Evolutionary conservation across 2,113 vertebrate genomes (phyloP).

Genomic region (Podocnemis expansa): DNA sequence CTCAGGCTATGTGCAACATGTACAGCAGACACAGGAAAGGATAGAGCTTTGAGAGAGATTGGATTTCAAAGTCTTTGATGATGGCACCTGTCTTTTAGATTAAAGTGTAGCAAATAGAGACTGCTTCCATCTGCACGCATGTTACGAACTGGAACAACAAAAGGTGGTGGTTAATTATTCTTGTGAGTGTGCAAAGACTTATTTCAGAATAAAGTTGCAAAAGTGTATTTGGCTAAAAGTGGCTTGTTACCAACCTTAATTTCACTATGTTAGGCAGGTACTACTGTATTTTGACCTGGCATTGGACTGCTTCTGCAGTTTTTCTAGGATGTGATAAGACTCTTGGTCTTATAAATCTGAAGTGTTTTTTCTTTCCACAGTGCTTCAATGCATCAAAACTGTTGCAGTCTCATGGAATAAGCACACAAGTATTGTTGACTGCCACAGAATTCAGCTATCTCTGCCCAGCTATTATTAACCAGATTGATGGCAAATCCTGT

Average conservation of each 20-base stretch:
- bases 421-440: constrained; percentile 77
- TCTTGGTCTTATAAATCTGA: neutral
- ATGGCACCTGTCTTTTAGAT: neutral
- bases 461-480: constrained; percentile 94
- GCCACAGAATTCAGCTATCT: constrained; percentile 88
- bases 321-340: neutral
- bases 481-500: constrained; percentile 90
- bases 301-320: neutral
- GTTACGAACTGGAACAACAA: neutral
- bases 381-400: constrained; percentile 90
- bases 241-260: neutral
- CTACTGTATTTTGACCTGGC: neutral
- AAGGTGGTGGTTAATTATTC: neutral
- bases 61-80: neutral
- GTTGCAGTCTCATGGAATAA: constrained; percentile 89
- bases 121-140: neutral
- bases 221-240: neutral
- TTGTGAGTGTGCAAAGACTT: neutral
- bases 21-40: neutral
- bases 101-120: neutral
- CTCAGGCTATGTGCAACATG: neutral
- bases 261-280: rapidly evolving
- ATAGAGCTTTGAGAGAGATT: neutral
- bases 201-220: neutral
- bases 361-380: constrained; percentile 61